Percentiles rank a stretch among this genome's conserved stretches.
phyloP scores from a whole-genome alignment of 2,113 vertebrate genomes.

The Falco punctatus region DNA sequence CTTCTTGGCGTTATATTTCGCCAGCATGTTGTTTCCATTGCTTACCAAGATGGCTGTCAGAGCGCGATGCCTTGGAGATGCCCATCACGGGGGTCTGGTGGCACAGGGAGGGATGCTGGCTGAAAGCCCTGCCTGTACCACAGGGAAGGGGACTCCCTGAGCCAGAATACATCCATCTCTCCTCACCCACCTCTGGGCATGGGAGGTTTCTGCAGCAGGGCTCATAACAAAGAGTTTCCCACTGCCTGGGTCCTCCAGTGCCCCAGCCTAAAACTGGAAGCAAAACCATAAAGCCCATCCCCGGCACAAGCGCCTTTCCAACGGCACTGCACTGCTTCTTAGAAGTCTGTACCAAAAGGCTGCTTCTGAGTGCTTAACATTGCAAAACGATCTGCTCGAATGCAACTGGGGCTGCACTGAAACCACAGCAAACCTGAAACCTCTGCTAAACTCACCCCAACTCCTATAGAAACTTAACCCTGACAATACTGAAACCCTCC shows the following conservation, averaged over 20 bases:
- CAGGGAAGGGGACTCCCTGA: not conserved
- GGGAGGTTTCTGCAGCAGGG: accelerated
- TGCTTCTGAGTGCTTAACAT: not conserved
- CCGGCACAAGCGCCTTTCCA: not conserved
- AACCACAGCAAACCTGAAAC: not conserved
- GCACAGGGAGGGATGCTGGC: not conserved
- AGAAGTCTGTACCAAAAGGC: no score
- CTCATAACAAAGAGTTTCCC: not conserved
- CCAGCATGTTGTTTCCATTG: not conserved
- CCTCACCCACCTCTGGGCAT: not conserved
- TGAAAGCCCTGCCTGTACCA: not conserved
- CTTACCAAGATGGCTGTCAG: not conserved
- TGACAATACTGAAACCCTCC: not conserved
- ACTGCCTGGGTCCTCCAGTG: not conserved
- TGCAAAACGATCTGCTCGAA: not conserved
- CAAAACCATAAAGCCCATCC: not conserved
- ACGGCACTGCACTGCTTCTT: not conserved
- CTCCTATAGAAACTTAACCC: not conserved
- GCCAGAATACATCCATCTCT: not conserved
- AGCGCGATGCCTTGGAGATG: not conserved
- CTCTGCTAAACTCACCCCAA: not conserved
- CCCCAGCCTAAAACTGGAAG: not conserved
- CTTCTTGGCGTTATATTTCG: accelerated
- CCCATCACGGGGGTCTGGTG: accelerated
- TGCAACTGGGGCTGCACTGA: not conserved